These are phyloP conservation scores for Podarcis raffonei DNA, from an alignment of 2,113 vertebrate genomes.

Conservation along the genomic window DNA sequence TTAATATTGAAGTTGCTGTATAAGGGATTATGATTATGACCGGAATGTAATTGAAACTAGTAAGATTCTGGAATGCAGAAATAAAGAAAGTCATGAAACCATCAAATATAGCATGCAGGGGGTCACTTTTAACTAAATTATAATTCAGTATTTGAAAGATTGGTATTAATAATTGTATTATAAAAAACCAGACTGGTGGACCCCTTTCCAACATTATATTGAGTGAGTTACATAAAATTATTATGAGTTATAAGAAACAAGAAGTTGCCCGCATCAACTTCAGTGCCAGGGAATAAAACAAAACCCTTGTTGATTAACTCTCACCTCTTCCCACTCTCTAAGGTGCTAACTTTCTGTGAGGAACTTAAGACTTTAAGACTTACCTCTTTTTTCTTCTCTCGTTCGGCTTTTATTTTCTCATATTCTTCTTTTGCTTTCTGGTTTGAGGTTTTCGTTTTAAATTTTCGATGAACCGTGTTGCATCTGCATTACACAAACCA, in stretches of 20 bases:
- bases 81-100: no score
- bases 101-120: no score
- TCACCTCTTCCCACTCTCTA: background rate
- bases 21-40: no score
- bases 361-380: background rate
- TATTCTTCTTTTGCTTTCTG: constrained; percentile 92
- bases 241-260: background rate
- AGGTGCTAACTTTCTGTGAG: background rate
- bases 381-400: constrained; percentile 87
- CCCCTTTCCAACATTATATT: no score
- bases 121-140: no score
- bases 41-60: no score
- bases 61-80: no score
- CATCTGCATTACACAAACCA: constrained; percentile 62
- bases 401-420: constrained; percentile 79
- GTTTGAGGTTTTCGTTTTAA: constrained; percentile 85
- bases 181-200: no score
- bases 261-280: background rate
- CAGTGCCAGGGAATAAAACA: background rate
- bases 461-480: constrained; percentile 73
- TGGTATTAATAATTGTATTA: no score
- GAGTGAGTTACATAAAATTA: background rate
- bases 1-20: no score
- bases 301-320: background rate
- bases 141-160: no score